Percentiles rank a stretch among this genome's conserved stretches.
Evolutionary conservation across 2,113 vertebrate genomes (phyloP).

Genomic region (Jacana jacana): DNA sequence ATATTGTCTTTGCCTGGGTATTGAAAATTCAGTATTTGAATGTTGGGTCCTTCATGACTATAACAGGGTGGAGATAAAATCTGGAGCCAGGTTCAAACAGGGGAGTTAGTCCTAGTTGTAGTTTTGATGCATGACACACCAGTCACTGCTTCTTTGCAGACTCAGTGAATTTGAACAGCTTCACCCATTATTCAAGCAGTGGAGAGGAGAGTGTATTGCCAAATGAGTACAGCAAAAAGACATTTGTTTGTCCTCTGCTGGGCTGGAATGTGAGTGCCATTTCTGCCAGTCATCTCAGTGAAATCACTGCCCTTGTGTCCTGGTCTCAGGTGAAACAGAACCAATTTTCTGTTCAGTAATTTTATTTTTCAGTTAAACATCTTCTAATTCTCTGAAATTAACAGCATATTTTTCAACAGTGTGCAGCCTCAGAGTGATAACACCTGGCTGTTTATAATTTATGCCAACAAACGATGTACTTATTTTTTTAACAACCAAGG

Average conservation of each 20-base stretch:
- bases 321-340: neutral
- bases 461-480: neutral
- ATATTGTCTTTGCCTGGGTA: neutral
- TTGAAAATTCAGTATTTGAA: neutral
- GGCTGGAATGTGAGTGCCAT: neutral
- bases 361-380: neutral
- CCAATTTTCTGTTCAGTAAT: neutral
- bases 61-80: neutral
- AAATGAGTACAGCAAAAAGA: neutral
- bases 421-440: neutral
- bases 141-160: neutral
- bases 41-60: neutral
- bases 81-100: neutral
- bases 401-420: neutral
- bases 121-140: neutral
- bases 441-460: neutral
- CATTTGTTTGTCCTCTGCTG: neutral
- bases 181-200: neutral
- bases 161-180: neutral
- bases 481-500: neutral
- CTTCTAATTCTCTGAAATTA: neutral
- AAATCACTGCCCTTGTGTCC: neutral
- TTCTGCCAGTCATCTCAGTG: neutral
- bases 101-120: neutral
- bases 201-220: neutral